Conservation (phyloP, 2,113 vertebrate genomes). For the Collichthys lucidus region DNA sequence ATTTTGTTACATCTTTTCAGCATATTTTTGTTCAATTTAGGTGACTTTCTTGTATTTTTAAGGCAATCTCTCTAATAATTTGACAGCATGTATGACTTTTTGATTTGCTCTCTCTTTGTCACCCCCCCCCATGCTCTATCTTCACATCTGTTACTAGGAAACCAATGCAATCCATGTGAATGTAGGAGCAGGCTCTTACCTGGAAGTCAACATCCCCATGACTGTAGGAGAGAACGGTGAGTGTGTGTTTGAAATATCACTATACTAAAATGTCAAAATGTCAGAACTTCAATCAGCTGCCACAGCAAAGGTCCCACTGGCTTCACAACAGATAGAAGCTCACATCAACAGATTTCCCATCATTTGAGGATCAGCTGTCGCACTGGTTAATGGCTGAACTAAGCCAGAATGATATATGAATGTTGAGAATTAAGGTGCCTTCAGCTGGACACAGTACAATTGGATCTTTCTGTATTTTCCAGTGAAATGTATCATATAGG, state of each 20-base stretch:
- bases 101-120: slow-evolving; percentile 19
- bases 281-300: not conserved
- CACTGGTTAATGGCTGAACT: not conserved
- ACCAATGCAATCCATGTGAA: slow-evolving; percentile 99
- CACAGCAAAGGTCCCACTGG: not conserved
- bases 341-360: not conserved
- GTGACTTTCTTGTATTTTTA: slow-evolving; percentile 20
- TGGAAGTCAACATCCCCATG: slow-evolving; percentile 99
- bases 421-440: too few species aligned
- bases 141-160: slow-evolving; percentile 85
- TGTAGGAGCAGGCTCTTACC: slow-evolving; percentile 98
- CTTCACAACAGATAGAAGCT: not conserved
- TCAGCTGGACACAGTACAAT: not conserved
- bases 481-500: too few species aligned
- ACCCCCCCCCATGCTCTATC: not conserved
- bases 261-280: slow-evolving; percentile 7
- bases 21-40: slow-evolving; percentile 38
- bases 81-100: slow-evolving; percentile 32
- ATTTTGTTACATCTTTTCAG: slow-evolving; percentile 33
- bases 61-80: slow-evolving; percentile 15
- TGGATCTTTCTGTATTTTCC: too few species aligned
- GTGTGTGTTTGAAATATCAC: slow-evolving; percentile 45
- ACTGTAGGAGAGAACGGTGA: slow-evolving; percentile 94
- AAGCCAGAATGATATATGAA: too few species aligned
- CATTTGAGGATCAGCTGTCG: not conserved